Evolutionary conservation across 1,140 invertebrate species (phyloP).

Genomic region (Tetramorium simillimum): DNA sequence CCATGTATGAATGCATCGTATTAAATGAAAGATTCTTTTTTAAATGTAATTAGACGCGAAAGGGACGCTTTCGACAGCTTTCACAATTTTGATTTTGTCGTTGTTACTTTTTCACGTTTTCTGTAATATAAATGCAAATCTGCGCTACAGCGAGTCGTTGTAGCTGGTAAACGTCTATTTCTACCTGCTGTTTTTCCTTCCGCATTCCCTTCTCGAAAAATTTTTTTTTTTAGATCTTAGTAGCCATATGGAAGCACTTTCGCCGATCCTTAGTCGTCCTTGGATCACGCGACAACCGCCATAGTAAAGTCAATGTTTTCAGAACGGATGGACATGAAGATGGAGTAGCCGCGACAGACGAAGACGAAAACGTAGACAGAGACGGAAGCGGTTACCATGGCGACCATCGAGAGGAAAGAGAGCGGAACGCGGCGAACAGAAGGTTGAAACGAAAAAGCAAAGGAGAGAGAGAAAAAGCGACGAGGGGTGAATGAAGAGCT

Average conservation of each 20-base stretch:
- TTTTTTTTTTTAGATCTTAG: neutral
- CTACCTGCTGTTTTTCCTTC: neutral
- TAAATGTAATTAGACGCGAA: neutral
- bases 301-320: slow-evolving; percentile 81
- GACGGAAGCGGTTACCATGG: slow-evolving; percentile 77
- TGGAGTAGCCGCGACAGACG: slow-evolving; percentile 58
- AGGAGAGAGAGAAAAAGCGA: slow-evolving; percentile 28
- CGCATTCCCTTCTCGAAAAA: neutral
- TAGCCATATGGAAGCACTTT: neutral
- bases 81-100: neutral
- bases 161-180: neutral
- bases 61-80: neutral
- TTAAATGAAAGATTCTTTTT: neutral
- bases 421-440: slow-evolving; percentile 37
- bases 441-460: slow-evolving; percentile 39
- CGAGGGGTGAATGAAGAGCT: slow-evolving; percentile 58
- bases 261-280: slow-evolving; percentile 14
- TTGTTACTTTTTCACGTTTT: slow-evolving; percentile 4
- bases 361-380: slow-evolving; percentile 65
- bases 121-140: slow-evolving; percentile 38
- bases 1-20: neutral
- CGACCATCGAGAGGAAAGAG: slow-evolving; percentile 72
- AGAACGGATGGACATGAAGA: slow-evolving; percentile 72
- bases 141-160: neutral
- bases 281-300: slow-evolving; percentile 62